Conservation (phyloP, 2,797 vertebrate species). For the Tamandua tetradactyla region DNA sequence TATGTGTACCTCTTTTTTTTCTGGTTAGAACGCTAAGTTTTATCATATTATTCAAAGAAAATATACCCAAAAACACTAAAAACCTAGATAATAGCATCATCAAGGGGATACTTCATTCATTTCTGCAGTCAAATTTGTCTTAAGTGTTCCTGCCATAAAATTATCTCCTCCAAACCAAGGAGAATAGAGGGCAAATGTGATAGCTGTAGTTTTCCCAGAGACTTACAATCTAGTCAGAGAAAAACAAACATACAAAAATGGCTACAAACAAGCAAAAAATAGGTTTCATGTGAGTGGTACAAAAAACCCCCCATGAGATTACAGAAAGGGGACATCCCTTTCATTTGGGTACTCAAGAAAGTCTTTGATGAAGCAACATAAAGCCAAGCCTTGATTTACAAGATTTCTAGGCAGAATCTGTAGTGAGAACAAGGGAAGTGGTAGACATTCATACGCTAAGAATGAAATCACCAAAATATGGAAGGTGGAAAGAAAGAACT, state of each 20-base stretch:
- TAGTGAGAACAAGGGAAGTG: neutral
- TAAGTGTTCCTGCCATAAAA: neutral
- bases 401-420: neutral
- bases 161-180: neutral
- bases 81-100: neutral
- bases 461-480: neutral
- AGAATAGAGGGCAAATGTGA: neutral
- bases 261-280: constrained; percentile 37
- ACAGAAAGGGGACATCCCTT: neutral
- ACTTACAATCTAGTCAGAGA: neutral
- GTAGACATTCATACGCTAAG: neutral
- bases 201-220: neutral
- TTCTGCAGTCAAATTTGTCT: neutral
- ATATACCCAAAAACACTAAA: neutral
- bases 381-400: neutral
- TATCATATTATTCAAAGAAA: neutral
- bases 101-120: neutral
- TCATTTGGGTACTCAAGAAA: neutral
- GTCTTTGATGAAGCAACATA: neutral
- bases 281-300: neutral
- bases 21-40: neutral
- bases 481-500: neutral
- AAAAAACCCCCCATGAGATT: constrained; percentile 20
- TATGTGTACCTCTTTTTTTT: neutral
- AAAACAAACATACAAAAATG: constrained; percentile 23